Base-by-base conservation (phyloP, 2,888 invertebrate genomes). In the Lapara coniferarum region DNA sequence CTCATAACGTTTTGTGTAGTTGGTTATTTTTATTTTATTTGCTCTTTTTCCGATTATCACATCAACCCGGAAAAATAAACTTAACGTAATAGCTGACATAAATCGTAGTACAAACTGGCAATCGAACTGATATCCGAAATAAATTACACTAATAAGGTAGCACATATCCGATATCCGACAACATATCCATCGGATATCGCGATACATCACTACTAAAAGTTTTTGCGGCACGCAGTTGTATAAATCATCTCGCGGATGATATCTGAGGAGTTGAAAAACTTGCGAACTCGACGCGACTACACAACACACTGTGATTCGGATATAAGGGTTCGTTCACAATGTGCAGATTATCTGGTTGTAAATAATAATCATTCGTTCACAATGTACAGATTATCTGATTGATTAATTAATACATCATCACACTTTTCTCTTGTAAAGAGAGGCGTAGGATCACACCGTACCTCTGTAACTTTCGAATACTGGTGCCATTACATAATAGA, bases 231-330 rank as follows among this genome's bases (percentile, higher is more conserved):
- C 58, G 37, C 30, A 57, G 49, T 58, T 68, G 68, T 63, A 72
- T 72, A 71, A 72, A 72, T 72, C 72, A 72, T 69, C 63, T 69
- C 59, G 51, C 56, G 59, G 68, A 70, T 71, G 71, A 71, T 72
- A 72, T 72, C 72, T 67, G 63, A 66, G 68, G 66, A 37, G 53
- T 30, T 59, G 59, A 69, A 68, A 69, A 69, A 71, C 63, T 66
- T 63, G 56, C 30, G 13, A 58, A 44, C 53, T 67, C 67, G 37
- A 19, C 49, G 49, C 44, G 68, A 66, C 56, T 67, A 51, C 51
- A 58, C 30, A 58, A 49, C 14, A 49, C 13, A 8, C 30, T n/a
- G 58, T 58, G 46, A 55, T 52, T 51, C 58, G 8, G 6, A 57
- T 37, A 25, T 57, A 37, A 37, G 37, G 58, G 68, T 59, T 57